phyloP scores from a whole-genome alignment of 2,888 invertebrate genomes.

The Dioctria linearis region DNA sequence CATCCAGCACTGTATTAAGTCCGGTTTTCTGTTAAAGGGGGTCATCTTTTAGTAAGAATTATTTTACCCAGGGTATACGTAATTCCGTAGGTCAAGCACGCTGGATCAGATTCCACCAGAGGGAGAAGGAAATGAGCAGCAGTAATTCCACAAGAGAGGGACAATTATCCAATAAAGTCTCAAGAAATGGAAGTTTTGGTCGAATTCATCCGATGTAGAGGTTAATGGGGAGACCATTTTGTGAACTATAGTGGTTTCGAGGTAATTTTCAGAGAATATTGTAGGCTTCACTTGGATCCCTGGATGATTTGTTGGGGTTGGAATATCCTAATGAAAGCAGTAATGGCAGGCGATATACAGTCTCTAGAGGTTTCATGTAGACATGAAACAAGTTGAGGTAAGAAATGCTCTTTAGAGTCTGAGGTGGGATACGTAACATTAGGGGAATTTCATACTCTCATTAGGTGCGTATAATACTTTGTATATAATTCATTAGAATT shows the following conservation, averaged over 20 bases:
- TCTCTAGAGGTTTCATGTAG: constrained; percentile 8
- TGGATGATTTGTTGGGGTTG: constrained; percentile 26
- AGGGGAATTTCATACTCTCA: background rate
- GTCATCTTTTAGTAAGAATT: constrained; percentile 21
- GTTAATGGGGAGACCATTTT: constrained; percentile 42
- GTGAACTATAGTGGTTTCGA: constrained; percentile 11
- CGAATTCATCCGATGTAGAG: constrained; percentile 34
- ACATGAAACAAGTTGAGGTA: constrained; percentile 17
- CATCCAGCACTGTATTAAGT: background rate
- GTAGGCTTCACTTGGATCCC: constrained; percentile 5
- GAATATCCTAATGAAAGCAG: constrained; percentile 43
- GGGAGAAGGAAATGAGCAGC: constrained; percentile 3
- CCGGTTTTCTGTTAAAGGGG: background rate
- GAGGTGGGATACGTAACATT: background rate
- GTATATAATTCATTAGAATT: too few species aligned
- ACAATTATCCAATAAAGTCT: constrained; percentile 53
- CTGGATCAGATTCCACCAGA: background rate
- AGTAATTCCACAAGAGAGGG: constrained; percentile 22
- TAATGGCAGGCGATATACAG: constrained; percentile 27
- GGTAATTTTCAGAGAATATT: constrained; percentile 42
- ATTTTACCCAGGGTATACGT: constrained; percentile 16
- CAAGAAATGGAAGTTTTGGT: constrained; percentile 34
- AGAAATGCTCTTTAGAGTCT: background rate
- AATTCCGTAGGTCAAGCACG: constrained; percentile 32
- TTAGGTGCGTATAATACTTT: background rate